phyloP scores from a whole-genome alignment of 1,140 invertebrate species.

The Drosophila subobscura region DNA sequence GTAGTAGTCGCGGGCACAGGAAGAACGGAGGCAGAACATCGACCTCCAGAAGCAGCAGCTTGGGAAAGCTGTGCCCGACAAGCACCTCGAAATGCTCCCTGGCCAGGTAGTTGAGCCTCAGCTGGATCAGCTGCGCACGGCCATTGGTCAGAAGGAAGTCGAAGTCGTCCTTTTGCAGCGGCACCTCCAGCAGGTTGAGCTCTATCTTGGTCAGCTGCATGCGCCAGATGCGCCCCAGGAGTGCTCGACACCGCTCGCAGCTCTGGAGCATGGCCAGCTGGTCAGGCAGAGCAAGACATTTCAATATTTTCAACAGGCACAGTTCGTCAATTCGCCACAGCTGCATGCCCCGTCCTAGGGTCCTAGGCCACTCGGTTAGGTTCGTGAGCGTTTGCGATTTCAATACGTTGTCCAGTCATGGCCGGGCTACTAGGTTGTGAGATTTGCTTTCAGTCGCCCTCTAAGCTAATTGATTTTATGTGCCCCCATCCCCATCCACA shows the following conservation, averaged over 20 bases:
- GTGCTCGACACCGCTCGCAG: conserved; percentile 30
- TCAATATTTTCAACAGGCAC: conserved; percentile 54
- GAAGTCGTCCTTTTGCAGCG: conserved; percentile 35
- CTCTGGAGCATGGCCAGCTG: conserved; percentile 59
- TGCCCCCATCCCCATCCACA: background rate
- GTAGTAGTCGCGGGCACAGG: conserved; percentile 24
- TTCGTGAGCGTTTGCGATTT: conserved; percentile 9
- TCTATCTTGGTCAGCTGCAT: conserved; percentile 36
- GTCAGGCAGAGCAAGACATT: conserved; percentile 42
- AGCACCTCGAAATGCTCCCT: conserved; percentile 46
- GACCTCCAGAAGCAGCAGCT: conserved; percentile 53
- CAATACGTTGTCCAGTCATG: conserved; percentile 13
- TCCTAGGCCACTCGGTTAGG: background rate
- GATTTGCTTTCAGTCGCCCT: background rate
- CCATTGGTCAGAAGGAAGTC: conserved; percentile 30
- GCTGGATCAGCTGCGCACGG: conserved; percentile 4
- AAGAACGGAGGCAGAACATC: conserved; percentile 62
- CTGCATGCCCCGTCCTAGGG: conserved; percentile 51
- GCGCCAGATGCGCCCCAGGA: conserved; percentile 65
- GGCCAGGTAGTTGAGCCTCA: conserved; percentile 43
- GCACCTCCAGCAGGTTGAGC: conserved; percentile 55
- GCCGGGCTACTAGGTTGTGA: conserved; percentile 34
- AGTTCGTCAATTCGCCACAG: conserved; percentile 50
- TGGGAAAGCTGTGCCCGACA: conserved; percentile 41
- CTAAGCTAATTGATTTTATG: background rate